phyloP scores from a whole-genome alignment of 2,113 vertebrate genomes.

The Brienomyrus longianalis region DNA sequence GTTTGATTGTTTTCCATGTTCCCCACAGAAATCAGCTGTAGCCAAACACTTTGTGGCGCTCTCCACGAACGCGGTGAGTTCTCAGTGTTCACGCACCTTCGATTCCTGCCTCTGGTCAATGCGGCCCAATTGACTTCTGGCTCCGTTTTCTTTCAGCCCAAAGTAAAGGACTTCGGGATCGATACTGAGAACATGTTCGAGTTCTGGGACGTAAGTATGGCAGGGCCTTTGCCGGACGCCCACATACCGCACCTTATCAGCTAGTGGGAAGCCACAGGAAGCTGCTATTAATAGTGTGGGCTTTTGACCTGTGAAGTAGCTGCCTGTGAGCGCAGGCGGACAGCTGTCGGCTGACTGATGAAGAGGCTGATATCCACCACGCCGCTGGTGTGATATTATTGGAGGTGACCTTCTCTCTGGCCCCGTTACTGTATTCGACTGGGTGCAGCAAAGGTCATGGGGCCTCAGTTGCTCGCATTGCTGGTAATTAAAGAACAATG shows the following conservation, averaged over 20 bases:
- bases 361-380: slow-evolving; percentile 45
- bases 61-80: slow-evolving; percentile 90
- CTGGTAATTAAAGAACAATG: slow-evolving; percentile 48
- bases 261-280: slow-evolving; percentile 16
- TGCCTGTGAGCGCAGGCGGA: slow-evolving; percentile 23
- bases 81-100: background rate
- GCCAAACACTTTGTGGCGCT: slow-evolving; percentile 97
- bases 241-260: background rate
- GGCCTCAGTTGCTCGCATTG: slow-evolving; percentile 47
- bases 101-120: background rate
- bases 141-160: slow-evolving; percentile 57
- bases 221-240: no score
- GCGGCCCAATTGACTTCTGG: background rate
- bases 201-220: slow-evolving; percentile 90
- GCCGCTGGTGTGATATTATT: slow-evolving; percentile 53
- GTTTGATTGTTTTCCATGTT: slow-evolving; percentile 25
- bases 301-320: slow-evolving; percentile 60
- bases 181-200: slow-evolving; percentile 95
- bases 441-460: slow-evolving; percentile 51
- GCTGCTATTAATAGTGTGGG: slow-evolving; percentile 55
- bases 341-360: slow-evolving; percentile 59
- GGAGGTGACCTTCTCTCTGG: slow-evolving; percentile 56
- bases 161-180: slow-evolving; percentile 93
- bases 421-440: slow-evolving; percentile 50
- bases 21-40: slow-evolving; percentile 73